Base-by-base conservation (phyloP, 2,888 invertebrate species). In the Desoria tigrina region DNA sequence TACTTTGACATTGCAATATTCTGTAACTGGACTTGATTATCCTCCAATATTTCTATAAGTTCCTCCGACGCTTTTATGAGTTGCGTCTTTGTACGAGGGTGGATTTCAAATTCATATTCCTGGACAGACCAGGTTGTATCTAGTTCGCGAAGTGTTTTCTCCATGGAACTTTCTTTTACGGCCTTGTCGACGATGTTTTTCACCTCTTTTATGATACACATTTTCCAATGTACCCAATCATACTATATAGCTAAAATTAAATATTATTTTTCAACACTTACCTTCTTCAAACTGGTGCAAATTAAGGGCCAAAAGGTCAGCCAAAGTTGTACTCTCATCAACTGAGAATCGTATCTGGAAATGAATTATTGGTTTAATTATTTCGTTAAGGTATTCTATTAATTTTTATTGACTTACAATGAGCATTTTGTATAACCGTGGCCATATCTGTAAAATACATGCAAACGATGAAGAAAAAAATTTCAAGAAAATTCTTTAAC, bases 161-260 rank as follows among this genome's bases (percentile, higher is more conserved):
- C 97, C 95, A 97, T 97, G 1, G 94, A 92, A 92, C 95, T 94
- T 83, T 97, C 97, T 82, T 97, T 97, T 0, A 95, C 94, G 0
- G 97, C 95, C 82, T 96, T 96, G 80, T 97, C 97, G 9, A 97
- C 97, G 77, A 97, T 96, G 80, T 93, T 94, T 78, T 94, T 92
- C 0, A 94, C 96, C 32, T 32, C 32, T 32, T 4, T 4, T 7
- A 32, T 32, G 32, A 11, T n/a, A n/a, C n/a, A n/a, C n/a, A n/a
- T n/a, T n/a, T n/a, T n/a, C n/a, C n/a, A n/a, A n/a, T n/a, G n/a
- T n/a, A n/a, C n/a, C n/a, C n/a, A n/a, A n/a, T n/a, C n/a, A n/a
- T n/a, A n/a, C n/a, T n/a, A n/a, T n/a, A n/a, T n/a, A n/a, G n/a
- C n/a, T n/a, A n/a, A n/a, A n/a, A n/a, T n/a, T n/a, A n/a, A n/a